Evolutionary conservation across 53 echinoderm and acorn worm species (phyloP), one percentile per base, ranked within the genome.

Genomic region (Patiria pectinifera): DNA sequence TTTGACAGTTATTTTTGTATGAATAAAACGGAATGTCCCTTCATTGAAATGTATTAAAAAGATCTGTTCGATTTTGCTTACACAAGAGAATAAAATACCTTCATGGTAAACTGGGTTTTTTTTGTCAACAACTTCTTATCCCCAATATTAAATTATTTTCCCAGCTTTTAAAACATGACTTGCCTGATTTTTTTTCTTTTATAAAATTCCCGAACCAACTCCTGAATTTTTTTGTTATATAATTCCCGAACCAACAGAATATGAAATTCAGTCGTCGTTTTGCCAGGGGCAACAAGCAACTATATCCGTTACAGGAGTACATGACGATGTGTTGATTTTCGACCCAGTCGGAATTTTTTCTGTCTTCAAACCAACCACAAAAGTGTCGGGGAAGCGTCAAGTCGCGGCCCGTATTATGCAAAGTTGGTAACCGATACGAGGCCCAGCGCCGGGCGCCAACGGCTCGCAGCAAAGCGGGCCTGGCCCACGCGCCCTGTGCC

Each of bases 401-500:
- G 85, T 74, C 53, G 48, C 86, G 10, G 63, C 44, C 48, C 9
- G 80, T 45, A 25, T 25, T 86, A 86, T 86, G 86, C 86, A 86
- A 86, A 86, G 86, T 86, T 75, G 53, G 86, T 86, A 86, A 86
- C 74, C 26, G 86, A 86, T 86, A 72, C 75, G 18, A 6, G 59
- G 22, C n/a, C 21, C 3, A 22, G 53, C 48, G 45, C 80, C 45
- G 45, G 47, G 11, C 4, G 86, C 66, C 6, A 66, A 66, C 66
- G 44, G 76, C 86, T 71, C 4, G 45, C 72, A 49, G 86, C 76
- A 53, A 53, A 75, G 15, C 86, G 86, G 49, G 48, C 74, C 71
- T 53, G 53, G 53, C 53, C 53, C 6, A 8, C 53, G 74, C 24
- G 35, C 74, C n/a, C 43, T 45, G 86, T 12, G 66, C 66, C n/a